Evolutionary conservation across 2,113 vertebrate species (phyloP).

Genomic region (Macrotus californicus): DNA sequence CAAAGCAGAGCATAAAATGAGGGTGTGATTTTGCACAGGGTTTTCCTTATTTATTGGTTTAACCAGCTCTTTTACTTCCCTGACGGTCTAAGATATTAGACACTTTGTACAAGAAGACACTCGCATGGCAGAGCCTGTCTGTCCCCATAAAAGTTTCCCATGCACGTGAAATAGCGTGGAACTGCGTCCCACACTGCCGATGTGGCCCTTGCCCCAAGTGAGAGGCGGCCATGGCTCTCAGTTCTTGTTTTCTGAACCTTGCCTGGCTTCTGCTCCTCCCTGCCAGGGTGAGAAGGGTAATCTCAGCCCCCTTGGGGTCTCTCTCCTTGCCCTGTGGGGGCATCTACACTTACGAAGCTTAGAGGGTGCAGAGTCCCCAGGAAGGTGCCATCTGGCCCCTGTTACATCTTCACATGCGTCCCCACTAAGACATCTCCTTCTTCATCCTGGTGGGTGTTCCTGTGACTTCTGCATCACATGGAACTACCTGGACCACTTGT

Average conservation of each 20-base stretch:
- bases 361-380: not conserved
- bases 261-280: not conserved
- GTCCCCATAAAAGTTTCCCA: not conserved
- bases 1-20: not conserved
- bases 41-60: constrained; percentile 19
- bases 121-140: not conserved
- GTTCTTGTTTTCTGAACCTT: not conserved
- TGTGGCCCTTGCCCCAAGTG: rapidly evolving
- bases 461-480: not conserved
- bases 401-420: rapidly evolving
- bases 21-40: not conserved
- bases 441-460: not conserved
- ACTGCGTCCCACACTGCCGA: rapidly evolving
- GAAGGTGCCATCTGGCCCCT: not conserved
- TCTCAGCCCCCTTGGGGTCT: not conserved
- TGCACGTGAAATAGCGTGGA: rapidly evolving
- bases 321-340: not conserved
- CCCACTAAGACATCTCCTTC: not conserved
- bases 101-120: not conserved
- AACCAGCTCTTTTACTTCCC: not conserved
- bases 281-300: not conserved
- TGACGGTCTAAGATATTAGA: not conserved
- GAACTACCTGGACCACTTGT: no score
- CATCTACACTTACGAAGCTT: not conserved
- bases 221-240: rapidly evolving